Percentiles rank a stretch among this genome's conserved stretches.
These are phyloP conservation scores for Natrix natrix DNA, from an alignment of 2,797 vertebrate genomes.

Conservation along the genomic window DNA sequence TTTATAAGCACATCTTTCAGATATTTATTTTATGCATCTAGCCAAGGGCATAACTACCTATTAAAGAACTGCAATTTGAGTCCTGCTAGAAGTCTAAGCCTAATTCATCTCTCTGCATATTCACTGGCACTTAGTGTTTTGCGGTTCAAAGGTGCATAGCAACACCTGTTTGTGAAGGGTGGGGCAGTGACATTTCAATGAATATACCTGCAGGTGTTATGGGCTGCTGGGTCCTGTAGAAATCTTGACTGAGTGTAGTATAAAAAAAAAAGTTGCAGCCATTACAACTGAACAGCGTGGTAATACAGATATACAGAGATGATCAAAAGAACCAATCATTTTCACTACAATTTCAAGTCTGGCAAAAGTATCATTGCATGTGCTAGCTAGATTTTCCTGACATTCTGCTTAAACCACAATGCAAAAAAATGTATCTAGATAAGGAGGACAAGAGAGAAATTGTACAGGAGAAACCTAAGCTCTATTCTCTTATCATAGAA, in stretches of 20 bases:
- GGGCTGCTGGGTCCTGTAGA: constrained; percentile 36
- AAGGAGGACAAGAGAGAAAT: neutral
- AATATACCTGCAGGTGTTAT: constrained; percentile 57
- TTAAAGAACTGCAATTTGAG: neutral
- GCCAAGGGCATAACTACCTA: neutral
- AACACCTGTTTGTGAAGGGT: constrained; percentile 75
- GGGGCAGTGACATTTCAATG: constrained; percentile 46
- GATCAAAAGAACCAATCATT: neutral
- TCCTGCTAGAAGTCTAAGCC: constrained; percentile 43
- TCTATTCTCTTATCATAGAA: neutral
- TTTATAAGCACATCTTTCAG: neutral
- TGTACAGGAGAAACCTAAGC: neutral
- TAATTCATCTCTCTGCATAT: neutral
- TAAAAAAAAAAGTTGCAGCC: neutral
- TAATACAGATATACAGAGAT: neutral
- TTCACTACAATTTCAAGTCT: neutral
- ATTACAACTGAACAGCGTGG: neutral
- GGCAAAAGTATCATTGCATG: neutral
- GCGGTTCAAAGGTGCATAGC: constrained; percentile 47
- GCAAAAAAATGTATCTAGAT: neutral
- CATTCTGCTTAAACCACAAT: neutral
- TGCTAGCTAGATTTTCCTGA: neutral
- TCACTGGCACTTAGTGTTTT: constrained; percentile 42
- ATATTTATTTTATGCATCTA: neutral
- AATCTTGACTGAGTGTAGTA: constrained; percentile 31